A percentile compares a stretch with the other conserved stretches of the same genome.
Conservation (phyloP, 2,888 invertebrate genomes). For the Ethmia dodecea region DNA sequence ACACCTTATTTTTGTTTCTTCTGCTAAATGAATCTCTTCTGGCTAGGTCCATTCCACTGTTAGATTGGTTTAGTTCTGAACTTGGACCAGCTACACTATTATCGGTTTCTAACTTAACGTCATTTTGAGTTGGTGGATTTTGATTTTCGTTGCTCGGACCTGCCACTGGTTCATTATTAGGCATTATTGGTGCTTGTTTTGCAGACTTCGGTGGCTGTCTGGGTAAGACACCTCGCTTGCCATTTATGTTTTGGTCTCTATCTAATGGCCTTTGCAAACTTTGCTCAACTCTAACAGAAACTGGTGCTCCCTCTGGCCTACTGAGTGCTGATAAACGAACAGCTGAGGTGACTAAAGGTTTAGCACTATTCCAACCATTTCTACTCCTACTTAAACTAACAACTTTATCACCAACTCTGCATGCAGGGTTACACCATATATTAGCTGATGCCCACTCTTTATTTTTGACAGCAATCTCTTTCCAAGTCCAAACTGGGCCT, state of each 20-base stretch:
- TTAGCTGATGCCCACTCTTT: constrained; percentile 89
- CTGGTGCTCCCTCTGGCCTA: constrained; percentile 61
- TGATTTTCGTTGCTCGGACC: constrained; percentile 61
- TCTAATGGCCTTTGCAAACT: constrained; percentile 74
- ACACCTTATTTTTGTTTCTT: constrained; percentile 59
- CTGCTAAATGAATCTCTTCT: constrained; percentile 53
- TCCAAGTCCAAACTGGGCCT: constrained; percentile 85
- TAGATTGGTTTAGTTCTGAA: constrained; percentile 34
- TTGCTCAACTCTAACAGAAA: constrained; percentile 68
- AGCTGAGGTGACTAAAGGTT: constrained; percentile 75
- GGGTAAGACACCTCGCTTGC: constrained; percentile 79
- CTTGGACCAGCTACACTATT: constrained; percentile 34
- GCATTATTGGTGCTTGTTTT: constrained; percentile 35
- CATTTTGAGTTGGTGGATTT: constrained; percentile 27
- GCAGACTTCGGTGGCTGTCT: constrained; percentile 43
- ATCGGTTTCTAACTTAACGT: constrained; percentile 31
- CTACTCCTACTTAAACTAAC: constrained; percentile 84
- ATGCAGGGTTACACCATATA: constrained; percentile 96
- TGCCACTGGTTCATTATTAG: constrained; percentile 51
- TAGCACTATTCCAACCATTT: constrained; percentile 70
- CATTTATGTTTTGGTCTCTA: constrained; percentile 85
- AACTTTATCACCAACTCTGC: constrained; percentile 85
- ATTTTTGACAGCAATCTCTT: constrained; percentile 85
- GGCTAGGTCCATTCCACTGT: constrained; percentile 38
- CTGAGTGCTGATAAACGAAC: constrained; percentile 60